Conservation (phyloP, 2,113 vertebrate species). For the Ptilorrhoa leucosticta region DNA sequence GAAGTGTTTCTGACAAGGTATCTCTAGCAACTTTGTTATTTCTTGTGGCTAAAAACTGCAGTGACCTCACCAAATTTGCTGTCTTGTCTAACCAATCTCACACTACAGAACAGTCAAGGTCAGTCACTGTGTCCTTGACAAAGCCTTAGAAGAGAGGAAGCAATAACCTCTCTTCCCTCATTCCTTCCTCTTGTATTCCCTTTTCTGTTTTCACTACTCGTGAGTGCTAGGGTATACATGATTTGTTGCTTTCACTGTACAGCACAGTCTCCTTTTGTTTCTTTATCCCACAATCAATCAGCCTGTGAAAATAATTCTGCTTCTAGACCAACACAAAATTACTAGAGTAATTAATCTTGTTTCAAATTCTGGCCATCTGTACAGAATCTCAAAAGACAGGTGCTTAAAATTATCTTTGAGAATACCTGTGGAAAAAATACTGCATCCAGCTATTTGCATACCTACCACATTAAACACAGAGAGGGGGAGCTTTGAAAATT, state of each 20-base stretch:
- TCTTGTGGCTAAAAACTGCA: background rate
- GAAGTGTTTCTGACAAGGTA: background rate
- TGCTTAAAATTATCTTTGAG: constrained; percentile 47
- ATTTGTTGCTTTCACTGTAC: background rate
- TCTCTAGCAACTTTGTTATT: background rate
- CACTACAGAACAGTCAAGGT: background rate
- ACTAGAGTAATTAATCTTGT: constrained; percentile 27
- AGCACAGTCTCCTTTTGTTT: background rate
- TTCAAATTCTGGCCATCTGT: constrained; percentile 45
- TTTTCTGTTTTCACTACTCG: background rate
- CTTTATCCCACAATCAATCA: background rate
- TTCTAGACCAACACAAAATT: constrained; percentile 15
- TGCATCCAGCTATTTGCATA: constrained; percentile 31
- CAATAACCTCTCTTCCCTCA: background rate
- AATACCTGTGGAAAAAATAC: constrained; percentile 51
- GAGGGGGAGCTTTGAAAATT: constrained; percentile 23
- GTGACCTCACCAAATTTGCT: background rate
- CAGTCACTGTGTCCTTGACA: background rate
- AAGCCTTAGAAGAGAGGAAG: background rate
- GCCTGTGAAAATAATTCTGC: background rate
- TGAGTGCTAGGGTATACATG: background rate
- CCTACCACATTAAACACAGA: background rate
- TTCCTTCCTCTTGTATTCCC: background rate
- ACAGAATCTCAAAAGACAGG: constrained; percentile 40
- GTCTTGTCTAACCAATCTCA: background rate